Evolutionary conservation across 2,113 vertebrate genomes (phyloP), one percentile per base, ranked within the genome.

Genomic region (Spea bombifrons): DNA sequence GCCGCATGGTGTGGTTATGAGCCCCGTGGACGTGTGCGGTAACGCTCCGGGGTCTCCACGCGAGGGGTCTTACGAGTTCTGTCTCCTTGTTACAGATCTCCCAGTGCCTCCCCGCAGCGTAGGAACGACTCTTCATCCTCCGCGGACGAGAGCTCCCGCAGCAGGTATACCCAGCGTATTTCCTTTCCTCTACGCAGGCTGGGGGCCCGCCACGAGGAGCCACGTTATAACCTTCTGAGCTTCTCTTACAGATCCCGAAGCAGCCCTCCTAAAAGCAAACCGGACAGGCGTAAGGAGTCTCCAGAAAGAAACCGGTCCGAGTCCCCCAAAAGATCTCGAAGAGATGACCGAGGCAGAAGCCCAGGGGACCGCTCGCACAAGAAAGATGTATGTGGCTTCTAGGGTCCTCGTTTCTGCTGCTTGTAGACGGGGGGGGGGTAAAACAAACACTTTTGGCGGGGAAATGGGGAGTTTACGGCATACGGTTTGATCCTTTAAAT

Each of bases 101-200:
- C 86, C 59, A 90, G 89, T 75, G 83, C 82, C 57, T 89, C 87
- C 9, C 84, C 88, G 79, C 85, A 82, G 8, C 88, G 84, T 2
- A 88, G 86, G 59, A 85, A 86, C 47, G 86, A 77, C 3, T 89
- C 89, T 67, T 87, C 87, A 15, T 88, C 88, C 16, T 88, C 88
- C 47, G 88, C 86, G 8, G 88, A 87, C 3, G 85, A 85, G 68
- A 84, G 82, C 66, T 89, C 88, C 5, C 83, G 83, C 10, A 90
- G 87, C 88, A 87, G 88, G 89, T 90, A 30, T 1, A 30, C 30
- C 30, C 30, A 30, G 30, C 30, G 30, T 30, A 89, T 67, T 83
- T 74, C 66, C 78, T 83, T 7, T 59, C 9, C 10, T 13, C 9
- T 52, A 10, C 9, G 50, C 50, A 52, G 9, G 50, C 50, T 3